A percentile compares a stretch with the other conserved stretches of the same genome.
Conservation (phyloP, 2,888 invertebrate species). For the Oeneis ivallda region DNA sequence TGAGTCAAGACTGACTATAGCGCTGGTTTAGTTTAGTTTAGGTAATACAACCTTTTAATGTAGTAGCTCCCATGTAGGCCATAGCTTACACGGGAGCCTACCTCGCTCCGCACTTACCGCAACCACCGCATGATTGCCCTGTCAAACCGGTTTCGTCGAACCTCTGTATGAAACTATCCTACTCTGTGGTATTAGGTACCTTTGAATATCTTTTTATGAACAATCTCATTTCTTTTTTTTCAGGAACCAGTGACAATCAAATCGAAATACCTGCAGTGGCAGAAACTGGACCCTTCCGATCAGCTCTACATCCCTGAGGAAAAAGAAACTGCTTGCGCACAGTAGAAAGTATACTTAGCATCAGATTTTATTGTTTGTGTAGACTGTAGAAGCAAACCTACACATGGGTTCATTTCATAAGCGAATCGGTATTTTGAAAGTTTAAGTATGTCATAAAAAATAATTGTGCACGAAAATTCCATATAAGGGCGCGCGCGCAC, state of each 20-base stretch:
- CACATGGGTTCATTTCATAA: neutral
- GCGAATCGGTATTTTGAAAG: neutral
- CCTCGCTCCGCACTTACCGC: too few relatives aligned
- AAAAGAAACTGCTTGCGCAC: slow-evolving; percentile 42
- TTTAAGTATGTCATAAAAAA: neutral
- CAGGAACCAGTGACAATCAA: slow-evolving; percentile 73
- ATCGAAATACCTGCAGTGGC: slow-evolving; percentile 72
- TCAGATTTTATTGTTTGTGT: neutral
- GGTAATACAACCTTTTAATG: too few relatives aligned
- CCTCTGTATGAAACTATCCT: too few relatives aligned
- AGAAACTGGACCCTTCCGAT: slow-evolving; percentile 69
- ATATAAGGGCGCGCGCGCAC: neutral
- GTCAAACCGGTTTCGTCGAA: too few relatives aligned
- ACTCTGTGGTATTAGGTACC: neutral
- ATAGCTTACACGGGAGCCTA: too few relatives aligned
- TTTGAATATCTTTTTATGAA: neutral
- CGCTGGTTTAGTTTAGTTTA: too few relatives aligned
- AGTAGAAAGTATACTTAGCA: slow-evolving; percentile 25
- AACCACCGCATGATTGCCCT: too few relatives aligned
- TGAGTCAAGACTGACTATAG: too few relatives aligned
- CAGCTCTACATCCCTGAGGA: slow-evolving; percentile 68
- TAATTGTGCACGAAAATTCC: neutral
- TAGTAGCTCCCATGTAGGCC: too few relatives aligned
- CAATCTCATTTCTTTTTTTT: slow-evolving; percentile 42
- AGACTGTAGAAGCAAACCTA: slow-evolving; percentile 9